Evolutionary conservation across 2,888 invertebrate species (phyloP).

Genomic region (Lysandra coridon): DNA sequence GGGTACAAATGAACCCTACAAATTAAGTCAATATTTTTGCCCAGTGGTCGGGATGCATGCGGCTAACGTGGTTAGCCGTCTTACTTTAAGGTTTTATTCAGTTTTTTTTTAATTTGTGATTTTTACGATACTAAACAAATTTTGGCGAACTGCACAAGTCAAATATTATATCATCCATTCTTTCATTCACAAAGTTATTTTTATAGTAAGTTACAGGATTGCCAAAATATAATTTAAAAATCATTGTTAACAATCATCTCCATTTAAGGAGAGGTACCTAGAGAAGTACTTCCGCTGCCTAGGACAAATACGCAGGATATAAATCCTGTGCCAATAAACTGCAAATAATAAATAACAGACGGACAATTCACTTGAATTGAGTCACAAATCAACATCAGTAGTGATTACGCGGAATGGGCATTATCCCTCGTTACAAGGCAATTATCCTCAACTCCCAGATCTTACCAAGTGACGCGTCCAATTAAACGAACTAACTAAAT

Average conservation of each 20-base stretch:
- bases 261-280: not conserved
- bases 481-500: slow-evolving; percentile 76
- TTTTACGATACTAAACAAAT: too few relatives aligned
- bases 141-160: too few relatives aligned
- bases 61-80: too few relatives aligned
- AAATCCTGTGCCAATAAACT: not conserved
- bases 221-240: too few relatives aligned
- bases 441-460: slow-evolving; percentile 48
- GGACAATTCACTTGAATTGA: slow-evolving; percentile 33
- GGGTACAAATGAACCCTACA: too few relatives aligned
- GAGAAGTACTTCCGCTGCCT: not conserved
- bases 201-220: too few relatives aligned
- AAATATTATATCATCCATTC: too few relatives aligned
- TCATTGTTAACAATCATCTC: not conserved
- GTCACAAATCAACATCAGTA: slow-evolving; percentile 41
- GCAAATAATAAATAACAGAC: slow-evolving; percentile 27
- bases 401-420: slow-evolving; percentile 36
- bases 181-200: too few relatives aligned
- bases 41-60: too few relatives aligned
- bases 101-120: too few relatives aligned
- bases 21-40: too few relatives aligned
- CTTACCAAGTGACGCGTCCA: slow-evolving; percentile 63
- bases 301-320: not conserved
- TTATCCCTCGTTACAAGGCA: slow-evolving; percentile 36
- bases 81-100: too few relatives aligned